These are phyloP conservation scores for Siniperca chuatsi DNA, from an alignment of 2,113 vertebrate species.

Conservation along the genomic window DNA sequence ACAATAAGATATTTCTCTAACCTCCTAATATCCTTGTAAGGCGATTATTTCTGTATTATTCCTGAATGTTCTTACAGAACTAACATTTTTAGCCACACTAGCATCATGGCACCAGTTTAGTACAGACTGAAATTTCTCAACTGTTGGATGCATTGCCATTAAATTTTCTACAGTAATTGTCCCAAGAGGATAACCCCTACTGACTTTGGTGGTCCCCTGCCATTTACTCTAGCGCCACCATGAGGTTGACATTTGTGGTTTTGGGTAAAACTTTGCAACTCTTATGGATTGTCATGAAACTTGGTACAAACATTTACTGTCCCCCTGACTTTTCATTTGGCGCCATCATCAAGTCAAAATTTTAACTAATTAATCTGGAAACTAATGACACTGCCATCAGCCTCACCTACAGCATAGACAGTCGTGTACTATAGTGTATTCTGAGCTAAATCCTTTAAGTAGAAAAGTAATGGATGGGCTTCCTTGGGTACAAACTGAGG, in stretches of 20 bases:
- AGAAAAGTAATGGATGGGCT: not conserved
- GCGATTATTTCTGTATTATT: not conserved
- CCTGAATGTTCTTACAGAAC: not conserved
- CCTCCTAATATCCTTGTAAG: constrained; percentile 7
- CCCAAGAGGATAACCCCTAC: not conserved
- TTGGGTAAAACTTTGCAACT: not conserved
- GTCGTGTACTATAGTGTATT: not conserved
- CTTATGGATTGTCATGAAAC: not conserved
- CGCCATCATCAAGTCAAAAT: not conserved
- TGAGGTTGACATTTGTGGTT: not conserved
- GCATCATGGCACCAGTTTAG: not conserved
- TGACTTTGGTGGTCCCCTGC: no score
- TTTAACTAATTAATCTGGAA: no score
- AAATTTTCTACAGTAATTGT: not conserved
- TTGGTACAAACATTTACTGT: not conserved
- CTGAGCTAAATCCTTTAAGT: constrained; percentile 10
- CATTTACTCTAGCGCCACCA: not conserved
- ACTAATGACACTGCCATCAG: not conserved
- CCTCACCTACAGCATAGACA: not conserved
- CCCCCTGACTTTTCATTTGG: not conserved
- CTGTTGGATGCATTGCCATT: not conserved
- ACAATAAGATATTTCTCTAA: constrained; percentile 1
- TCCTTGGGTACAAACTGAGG: constrained; percentile 11
- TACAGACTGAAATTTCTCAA: not conserved
- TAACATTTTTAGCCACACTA: not conserved